phyloP scores from a whole-genome alignment of 2,888 invertebrate genomes.

The Athalia rosae region DNA sequence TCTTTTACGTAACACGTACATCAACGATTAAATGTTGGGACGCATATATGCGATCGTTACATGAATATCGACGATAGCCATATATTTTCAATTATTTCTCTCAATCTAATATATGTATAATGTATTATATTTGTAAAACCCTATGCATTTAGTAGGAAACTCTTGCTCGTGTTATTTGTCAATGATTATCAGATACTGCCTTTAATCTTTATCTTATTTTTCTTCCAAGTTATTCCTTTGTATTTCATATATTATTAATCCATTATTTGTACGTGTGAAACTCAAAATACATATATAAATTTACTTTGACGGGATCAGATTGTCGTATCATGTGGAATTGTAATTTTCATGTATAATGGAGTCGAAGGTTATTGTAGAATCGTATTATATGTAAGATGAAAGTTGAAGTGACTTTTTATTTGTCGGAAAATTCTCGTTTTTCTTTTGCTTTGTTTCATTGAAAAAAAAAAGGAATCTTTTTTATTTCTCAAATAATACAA shows the following conservation, averaged over 20 bases:
- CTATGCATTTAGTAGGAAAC: constrained; percentile 65
- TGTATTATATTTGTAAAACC: constrained; percentile 27
- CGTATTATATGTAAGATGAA: background rate
- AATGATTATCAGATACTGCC: constrained; percentile 51
- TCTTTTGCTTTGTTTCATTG: background rate
- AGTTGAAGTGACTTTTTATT: background rate
- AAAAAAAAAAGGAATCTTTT: too few relatives aligned
- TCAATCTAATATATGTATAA: constrained; percentile 17
- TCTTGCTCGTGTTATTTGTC: constrained; percentile 61
- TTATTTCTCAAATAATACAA: too few relatives aligned
- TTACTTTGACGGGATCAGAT: constrained; percentile 53
- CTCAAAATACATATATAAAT: too few relatives aligned
- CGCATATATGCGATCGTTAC: background rate
- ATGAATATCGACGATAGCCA: constrained; percentile 40
- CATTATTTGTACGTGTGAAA: constrained; percentile 49
- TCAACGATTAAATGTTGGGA: background rate
- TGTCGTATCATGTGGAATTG: constrained; percentile 57
- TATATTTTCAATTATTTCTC: background rate
- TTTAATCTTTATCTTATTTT: constrained; percentile 34
- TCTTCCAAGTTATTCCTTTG: constrained; percentile 28
- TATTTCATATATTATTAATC: constrained; percentile 19
- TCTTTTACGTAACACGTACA: background rate
- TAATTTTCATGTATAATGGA: constrained; percentile 16
- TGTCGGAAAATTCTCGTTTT: background rate
- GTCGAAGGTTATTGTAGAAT: background rate